phyloP scores from a whole-genome alignment of 2,113 vertebrate genomes.

The Neoarius graeffei region DNA sequence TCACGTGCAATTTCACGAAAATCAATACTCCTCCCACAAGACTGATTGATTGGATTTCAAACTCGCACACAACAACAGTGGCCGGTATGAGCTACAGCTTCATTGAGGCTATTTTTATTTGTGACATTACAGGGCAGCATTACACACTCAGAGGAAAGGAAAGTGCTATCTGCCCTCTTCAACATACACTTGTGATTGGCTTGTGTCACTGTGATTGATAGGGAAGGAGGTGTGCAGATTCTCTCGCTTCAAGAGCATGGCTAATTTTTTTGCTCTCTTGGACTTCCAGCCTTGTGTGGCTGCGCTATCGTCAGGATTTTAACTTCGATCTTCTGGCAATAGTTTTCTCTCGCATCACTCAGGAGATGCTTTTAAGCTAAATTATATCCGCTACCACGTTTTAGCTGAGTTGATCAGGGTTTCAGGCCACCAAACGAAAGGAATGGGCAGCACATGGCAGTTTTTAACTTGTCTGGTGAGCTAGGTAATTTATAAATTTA shows the following conservation, averaged over 20 bases:
- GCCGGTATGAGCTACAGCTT: too few species aligned
- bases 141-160: background rate
- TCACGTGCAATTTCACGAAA: too few species aligned
- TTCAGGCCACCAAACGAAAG: background rate
- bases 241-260: background rate
- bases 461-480: background rate
- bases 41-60: too few species aligned
- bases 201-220: background rate
- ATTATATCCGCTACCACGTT: background rate
- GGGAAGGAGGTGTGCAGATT: background rate
- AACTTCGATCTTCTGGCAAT: background rate
- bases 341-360: background rate
- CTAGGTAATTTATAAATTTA: background rate
- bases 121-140: background rate
- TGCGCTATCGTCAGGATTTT: background rate
- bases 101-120: too few species aligned
- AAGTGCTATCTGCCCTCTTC: background rate
- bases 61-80: too few species aligned
- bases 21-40: too few species aligned
- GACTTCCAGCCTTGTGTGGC: background rate
- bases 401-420: background rate
- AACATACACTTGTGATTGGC: background rate
- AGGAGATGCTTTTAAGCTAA: background rate
- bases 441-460: background rate
- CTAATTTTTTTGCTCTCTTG: background rate